A percentile compares a stretch with the other conserved stretches of the same genome.
These are phyloP conservation scores for Phocoena sinus DNA, from an alignment of 2,113 vertebrate genomes.

Conservation along the genomic window DNA sequence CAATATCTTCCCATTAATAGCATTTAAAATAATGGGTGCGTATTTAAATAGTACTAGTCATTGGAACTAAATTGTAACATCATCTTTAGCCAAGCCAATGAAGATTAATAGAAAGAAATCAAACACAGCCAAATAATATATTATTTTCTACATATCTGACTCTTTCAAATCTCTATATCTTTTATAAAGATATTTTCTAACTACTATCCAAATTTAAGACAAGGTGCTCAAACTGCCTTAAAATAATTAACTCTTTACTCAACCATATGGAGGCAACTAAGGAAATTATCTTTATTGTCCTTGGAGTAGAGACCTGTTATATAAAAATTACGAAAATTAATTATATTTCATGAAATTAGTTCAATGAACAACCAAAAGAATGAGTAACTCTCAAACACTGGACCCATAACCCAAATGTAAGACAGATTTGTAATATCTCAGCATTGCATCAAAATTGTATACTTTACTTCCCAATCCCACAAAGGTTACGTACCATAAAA, in stretches of 20 bases:
- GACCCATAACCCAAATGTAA: background rate
- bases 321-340: constrained; percentile 8
- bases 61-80: background rate
- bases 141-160: background rate
- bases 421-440: constrained; percentile 27
- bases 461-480: background rate
- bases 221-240: background rate
- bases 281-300: constrained; percentile 8
- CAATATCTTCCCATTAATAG: background rate
- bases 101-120: background rate
- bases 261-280: background rate
- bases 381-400: background rate
- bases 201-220: constrained; percentile 23
- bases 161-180: background rate
- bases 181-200: background rate
- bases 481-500: background rate
- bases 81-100: background rate
- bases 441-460: background rate
- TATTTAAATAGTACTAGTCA: background rate
- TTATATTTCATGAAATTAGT: background rate
- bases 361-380: background rate
- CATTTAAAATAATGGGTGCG: background rate
- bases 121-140: background rate
- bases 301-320: background rate
- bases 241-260: constrained; percentile 4